Percentiles rank a stretch among this genome's conserved stretches.
Conservation (phyloP, 2,113 vertebrate genomes). For the Herpailurus yagouaroundi region DNA sequence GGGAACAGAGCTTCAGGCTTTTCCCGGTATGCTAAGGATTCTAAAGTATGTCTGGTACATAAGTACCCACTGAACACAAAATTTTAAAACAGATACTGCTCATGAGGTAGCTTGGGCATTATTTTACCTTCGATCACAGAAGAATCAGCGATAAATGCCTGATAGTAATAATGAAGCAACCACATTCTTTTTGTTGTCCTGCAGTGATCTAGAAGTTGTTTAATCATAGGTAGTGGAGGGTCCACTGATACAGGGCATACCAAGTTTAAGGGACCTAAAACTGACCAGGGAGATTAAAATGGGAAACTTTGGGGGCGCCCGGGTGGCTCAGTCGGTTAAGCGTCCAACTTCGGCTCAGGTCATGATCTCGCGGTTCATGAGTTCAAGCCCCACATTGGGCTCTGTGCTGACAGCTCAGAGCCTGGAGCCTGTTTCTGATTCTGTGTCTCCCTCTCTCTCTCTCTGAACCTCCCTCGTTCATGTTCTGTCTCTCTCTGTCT, state of each 20-base stretch:
- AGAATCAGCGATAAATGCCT: not conserved
- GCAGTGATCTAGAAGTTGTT: not conserved
- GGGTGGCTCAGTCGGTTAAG: no score
- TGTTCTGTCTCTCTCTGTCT: no score
- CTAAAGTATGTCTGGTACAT: not conserved
- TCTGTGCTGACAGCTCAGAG: no score
- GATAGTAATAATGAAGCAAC: not conserved
- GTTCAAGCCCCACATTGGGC: no score
- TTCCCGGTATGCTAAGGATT: not conserved
- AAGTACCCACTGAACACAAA: not conserved
- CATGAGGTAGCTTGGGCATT: not conserved
- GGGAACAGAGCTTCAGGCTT: not conserved
- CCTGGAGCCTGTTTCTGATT: no score
- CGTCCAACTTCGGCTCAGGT: no score
- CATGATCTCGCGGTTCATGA: no score
- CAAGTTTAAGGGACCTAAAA: not conserved
- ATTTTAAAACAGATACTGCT: not conserved
- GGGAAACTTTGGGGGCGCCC: not conserved
- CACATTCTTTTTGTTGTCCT: not conserved
- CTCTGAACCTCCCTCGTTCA: no score
- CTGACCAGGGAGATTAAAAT: not conserved
- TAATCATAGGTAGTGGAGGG: not conserved
- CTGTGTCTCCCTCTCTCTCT: no score
- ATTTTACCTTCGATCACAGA: not conserved
- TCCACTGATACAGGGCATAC: not conserved